Conservation (phyloP, 2,888 invertebrate species). For the Camponotus fellah region DNA sequence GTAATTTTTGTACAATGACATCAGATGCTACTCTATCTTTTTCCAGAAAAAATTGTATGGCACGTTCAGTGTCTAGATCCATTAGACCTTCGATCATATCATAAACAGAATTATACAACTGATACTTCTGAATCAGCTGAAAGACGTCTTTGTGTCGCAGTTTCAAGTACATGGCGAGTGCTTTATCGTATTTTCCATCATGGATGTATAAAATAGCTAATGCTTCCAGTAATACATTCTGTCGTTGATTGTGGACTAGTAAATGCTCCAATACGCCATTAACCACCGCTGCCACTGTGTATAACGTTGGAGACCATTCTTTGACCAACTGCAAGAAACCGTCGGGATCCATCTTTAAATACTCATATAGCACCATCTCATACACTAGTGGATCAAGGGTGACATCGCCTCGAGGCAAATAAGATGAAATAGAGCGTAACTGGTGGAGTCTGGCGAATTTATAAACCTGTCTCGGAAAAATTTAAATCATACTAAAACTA, state of each 20-base stretch:
- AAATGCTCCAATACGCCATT: conserved; percentile 95
- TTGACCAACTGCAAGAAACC: conserved; percentile 95
- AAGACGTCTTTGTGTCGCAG: conserved; percentile 97
- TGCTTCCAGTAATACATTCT: conserved; percentile 93
- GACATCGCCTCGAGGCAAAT: conserved; percentile 90
- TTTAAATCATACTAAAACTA: not conserved
- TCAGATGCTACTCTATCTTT: conserved; percentile 91
- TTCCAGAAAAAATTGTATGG: conserved; percentile 93
- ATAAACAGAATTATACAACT: conserved; percentile 93
- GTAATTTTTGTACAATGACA: conserved; percentile 93
- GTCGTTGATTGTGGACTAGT: conserved; percentile 90
- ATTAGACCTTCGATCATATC: conserved; percentile 96
- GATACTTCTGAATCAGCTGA: conserved; percentile 93
- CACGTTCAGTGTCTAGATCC: conserved; percentile 93
- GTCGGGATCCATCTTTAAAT: conserved; percentile 93
- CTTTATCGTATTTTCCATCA: conserved; percentile 96
- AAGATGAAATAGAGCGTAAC: conserved; percentile 89
- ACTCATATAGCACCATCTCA: conserved; percentile 97
- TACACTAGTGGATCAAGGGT: conserved; percentile 93
- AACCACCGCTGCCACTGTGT: conserved; percentile 94
- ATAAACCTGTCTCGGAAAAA: conserved; percentile 86
- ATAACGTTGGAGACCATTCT: conserved; percentile 95
- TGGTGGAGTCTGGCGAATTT: conserved; percentile 96
- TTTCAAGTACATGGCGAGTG: conserved; percentile 95
- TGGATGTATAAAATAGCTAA: conserved; percentile 96